phyloP scores from a whole-genome alignment of 2,113 vertebrate species.

The Anarrhichthys ocellatus region DNA sequence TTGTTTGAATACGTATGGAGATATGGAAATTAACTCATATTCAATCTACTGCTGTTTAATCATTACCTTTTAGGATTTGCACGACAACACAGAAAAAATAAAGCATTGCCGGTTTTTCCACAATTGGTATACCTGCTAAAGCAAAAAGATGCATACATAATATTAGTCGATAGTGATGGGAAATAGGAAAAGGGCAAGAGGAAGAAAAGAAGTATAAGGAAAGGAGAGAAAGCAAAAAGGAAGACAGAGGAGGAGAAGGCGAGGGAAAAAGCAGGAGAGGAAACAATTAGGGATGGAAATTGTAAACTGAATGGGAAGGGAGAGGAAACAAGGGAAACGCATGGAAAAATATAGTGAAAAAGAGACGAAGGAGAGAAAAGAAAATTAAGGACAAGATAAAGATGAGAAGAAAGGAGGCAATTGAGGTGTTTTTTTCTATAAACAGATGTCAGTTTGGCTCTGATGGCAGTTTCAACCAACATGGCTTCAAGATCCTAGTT shows the following conservation, averaged over 20 bases:
- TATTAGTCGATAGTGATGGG: no score
- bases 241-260: no score
- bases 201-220: not conserved
- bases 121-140: not conserved
- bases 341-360: not conserved
- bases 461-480: not conserved
- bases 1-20: conserved; percentile 15
- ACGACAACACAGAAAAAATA: not conserved
- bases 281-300: not conserved
- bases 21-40: not conserved
- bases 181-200: not conserved
- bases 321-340: not conserved
- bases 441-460: no score
- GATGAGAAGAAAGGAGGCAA: not conserved
- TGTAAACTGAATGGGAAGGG: not conserved
- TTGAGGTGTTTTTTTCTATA: not conserved
- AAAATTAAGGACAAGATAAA: not conserved
- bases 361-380: not conserved
- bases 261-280: not conserved
- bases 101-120: not conserved
- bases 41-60: conserved; percentile 12
- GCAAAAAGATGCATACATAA: not conserved
- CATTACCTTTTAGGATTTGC: not conserved
- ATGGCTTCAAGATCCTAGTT: not conserved
- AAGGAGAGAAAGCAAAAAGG: not conserved